Conservation (phyloP, 2,797 vertebrate genomes). For the Nyctalus aviator region DNA sequence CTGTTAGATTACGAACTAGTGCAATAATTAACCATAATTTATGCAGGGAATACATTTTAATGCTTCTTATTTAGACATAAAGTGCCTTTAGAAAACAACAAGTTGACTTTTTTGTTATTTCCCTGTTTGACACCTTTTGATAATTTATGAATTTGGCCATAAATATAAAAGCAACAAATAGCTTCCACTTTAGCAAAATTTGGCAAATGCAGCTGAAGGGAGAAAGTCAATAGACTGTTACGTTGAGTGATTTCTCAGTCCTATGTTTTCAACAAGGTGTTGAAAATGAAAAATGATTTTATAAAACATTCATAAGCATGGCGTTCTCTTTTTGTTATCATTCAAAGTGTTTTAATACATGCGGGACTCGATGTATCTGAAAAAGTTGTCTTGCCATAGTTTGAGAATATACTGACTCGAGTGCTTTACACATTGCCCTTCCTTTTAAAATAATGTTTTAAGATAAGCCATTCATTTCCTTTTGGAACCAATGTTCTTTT, state of each 20-base stretch:
- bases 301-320: neutral
- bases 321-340: slow-evolving; percentile 11
- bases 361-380: neutral
- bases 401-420: slow-evolving; percentile 36
- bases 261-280: slow-evolving; percentile 28
- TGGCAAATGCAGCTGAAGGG: slow-evolving; percentile 5
- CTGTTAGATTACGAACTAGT: neutral
- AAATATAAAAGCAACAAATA: slow-evolving; percentile 46
- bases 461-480: slow-evolving; percentile 66
- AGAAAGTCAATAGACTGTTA: slow-evolving; percentile 51
- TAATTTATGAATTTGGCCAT: slow-evolving; percentile 40
- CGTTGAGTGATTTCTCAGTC: slow-evolving; percentile 41
- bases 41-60: neutral
- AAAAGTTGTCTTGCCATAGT: slow-evolving; percentile 27
- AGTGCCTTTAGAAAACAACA: slow-evolving; percentile 24
- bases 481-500: slow-evolving; percentile 65
- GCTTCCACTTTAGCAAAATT: slow-evolving; percentile 53
- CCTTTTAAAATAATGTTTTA: slow-evolving; percentile 64
- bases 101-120: neutral
- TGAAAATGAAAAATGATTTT: slow-evolving; percentile 64
- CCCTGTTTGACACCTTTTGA: slow-evolving; percentile 44
- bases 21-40: slow-evolving; percentile 55
- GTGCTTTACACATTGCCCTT: slow-evolving; percentile 2
- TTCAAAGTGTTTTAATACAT: slow-evolving; percentile 38
- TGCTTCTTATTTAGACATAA: slow-evolving; percentile 40